Percentiles rank a stretch among this genome's conserved stretches.
These are phyloP conservation scores for Oscheius sp. DNA, from an alignment of 2,888 invertebrate species.

Conservation along the genomic window DNA sequence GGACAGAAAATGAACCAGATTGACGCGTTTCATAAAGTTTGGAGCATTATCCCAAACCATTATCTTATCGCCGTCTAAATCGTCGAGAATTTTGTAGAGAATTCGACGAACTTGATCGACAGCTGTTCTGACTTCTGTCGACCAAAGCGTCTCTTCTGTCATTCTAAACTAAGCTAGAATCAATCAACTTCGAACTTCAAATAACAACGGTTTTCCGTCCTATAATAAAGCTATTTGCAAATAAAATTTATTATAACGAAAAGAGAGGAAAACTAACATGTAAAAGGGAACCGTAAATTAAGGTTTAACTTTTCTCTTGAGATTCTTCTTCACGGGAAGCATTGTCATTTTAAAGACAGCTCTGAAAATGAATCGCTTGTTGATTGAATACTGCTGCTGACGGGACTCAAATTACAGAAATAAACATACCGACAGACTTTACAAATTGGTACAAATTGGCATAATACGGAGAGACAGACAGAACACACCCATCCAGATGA, in stretches of 20 bases:
- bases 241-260: background rate
- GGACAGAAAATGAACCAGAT: constrained; percentile 44
- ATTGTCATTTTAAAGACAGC: constrained; percentile 45
- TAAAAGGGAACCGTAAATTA: background rate
- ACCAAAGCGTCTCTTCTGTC: constrained; percentile 7
- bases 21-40: constrained; percentile 56
- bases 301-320: constrained; percentile 9
- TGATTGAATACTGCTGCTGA: too few species aligned
- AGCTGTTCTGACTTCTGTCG: constrained; percentile 39
- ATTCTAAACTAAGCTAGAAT: too few species aligned
- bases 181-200: background rate
- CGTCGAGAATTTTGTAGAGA: constrained; percentile 59
- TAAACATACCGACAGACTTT: constrained; percentile 39
- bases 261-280: background rate
- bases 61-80: constrained; percentile 60
- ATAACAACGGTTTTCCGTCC: background rate
- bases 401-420: background rate
- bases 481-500: constrained; percentile 51
- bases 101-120: constrained; percentile 49
- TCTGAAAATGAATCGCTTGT: constrained; percentile 13
- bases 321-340: constrained; percentile 39
- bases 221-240: too few species aligned
- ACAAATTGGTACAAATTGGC: constrained; percentile 53
- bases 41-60: constrained; percentile 60
- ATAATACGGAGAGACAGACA: constrained; percentile 51